These are phyloP conservation scores for Troides oblongomaculatus DNA, from an alignment of 2,888 invertebrate species.

Conservation along the genomic window DNA sequence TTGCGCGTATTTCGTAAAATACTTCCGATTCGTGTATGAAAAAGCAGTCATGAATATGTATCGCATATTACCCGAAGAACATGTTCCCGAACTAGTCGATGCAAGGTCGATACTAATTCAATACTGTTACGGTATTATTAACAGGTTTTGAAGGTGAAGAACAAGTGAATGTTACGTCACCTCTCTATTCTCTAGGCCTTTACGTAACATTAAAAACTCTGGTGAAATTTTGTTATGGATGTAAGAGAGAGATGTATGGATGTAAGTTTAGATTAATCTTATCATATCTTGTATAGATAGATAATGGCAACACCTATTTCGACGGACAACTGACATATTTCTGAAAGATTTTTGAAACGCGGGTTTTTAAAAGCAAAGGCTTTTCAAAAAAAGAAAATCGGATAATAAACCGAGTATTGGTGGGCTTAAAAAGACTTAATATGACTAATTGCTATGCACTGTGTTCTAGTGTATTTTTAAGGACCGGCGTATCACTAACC, in stretches of 20 bases:
- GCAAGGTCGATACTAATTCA: not conserved
- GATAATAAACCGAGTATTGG: no score
- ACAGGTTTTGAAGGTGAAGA: constrained; percentile 6
- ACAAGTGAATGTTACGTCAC: not conserved
- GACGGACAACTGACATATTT: no score
- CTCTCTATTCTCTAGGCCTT: not conserved
- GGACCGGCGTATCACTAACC: no score
- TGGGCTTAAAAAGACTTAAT: no score
- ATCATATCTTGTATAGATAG: no score
- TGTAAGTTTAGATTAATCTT: no score
- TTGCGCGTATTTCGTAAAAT: not conserved
- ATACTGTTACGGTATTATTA: not conserved
- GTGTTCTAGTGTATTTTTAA: no score
- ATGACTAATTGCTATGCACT: no score
- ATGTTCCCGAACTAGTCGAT: not conserved
- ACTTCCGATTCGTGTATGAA: not conserved
- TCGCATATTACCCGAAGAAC: not conserved
- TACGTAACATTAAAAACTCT: not conserved
- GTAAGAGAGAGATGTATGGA: not conserved
- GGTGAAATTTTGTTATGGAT: not conserved
- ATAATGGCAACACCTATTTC: not conserved
- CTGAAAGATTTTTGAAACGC: no score
- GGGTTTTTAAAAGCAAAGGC: no score
- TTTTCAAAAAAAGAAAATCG: no score
- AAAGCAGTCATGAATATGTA: not conserved